A percentile compares a stretch with the other conserved stretches of the same genome.
These are phyloP conservation scores for Sinelater perroti DNA, from an alignment of 2,888 invertebrate species.

Conservation along the genomic window DNA sequence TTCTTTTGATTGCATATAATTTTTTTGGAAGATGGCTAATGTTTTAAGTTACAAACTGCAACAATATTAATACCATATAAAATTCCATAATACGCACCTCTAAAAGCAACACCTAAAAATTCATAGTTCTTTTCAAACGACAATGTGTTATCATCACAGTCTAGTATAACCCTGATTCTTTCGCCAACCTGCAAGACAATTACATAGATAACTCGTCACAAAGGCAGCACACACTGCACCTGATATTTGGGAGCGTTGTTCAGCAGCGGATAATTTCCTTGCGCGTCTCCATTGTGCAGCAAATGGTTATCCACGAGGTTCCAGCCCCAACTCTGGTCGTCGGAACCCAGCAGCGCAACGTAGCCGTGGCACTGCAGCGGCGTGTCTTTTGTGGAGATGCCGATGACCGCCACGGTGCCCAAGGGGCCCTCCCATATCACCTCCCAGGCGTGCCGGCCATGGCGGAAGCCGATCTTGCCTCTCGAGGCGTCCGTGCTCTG, in stretches of 20 bases:
- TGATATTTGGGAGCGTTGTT: slow-evolving; percentile 98
- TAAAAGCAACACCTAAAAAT: slow-evolving; percentile 97
- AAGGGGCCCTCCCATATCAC: slow-evolving; percentile 98
- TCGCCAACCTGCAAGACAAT: slow-evolving; percentile 84
- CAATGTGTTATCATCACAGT: slow-evolving; percentile 96
- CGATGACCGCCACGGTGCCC: slow-evolving; percentile 97
- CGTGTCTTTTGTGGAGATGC: slow-evolving; percentile 93
- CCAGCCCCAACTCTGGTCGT: slow-evolving; percentile 99
- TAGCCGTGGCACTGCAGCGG: slow-evolving; percentile 94
- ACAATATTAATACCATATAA: no score
- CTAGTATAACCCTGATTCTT: slow-evolving; percentile 94
- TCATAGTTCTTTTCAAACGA: slow-evolving; percentile 98
- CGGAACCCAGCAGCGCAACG: slow-evolving; percentile 91
- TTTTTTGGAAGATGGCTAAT: no score
- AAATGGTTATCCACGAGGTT: slow-evolving; percentile 98
- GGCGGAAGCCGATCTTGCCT: slow-evolving; percentile 88
- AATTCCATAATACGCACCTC: slow-evolving; percentile 69
- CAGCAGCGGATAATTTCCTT: slow-evolving; percentile 91
- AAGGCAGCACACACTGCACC: slow-evolving; percentile 63
- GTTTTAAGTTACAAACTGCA: no score
- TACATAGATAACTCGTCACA: slow-evolving; percentile 4
- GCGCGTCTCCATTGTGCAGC: slow-evolving; percentile 94
- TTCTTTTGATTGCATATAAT: no score
- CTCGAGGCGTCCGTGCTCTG: slow-evolving; percentile 97
- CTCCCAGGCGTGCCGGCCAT: slow-evolving; percentile 97